phyloP scores from a whole-genome alignment of 2,113 vertebrate genomes.

The Aspiorhynchus laticeps region DNA sequence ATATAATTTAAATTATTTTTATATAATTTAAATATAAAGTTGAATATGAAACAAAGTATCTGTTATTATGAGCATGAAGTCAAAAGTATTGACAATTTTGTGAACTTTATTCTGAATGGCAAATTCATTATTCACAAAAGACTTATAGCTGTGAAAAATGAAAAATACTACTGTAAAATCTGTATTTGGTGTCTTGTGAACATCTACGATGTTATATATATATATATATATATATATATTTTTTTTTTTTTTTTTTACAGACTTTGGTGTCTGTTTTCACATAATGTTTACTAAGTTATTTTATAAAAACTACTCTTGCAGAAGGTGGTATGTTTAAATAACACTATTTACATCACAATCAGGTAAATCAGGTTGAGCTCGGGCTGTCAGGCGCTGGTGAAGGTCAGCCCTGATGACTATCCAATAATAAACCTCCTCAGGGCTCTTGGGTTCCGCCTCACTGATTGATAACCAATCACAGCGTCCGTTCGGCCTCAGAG shows the following conservation, averaged over 20 bases:
- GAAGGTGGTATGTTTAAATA: not conserved
- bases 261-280: not conserved
- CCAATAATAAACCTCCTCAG: conserved; percentile 39
- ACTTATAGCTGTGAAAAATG: too few relatives aligned
- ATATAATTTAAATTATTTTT: not conserved
- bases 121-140: not conserved
- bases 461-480: conserved; percentile 52
- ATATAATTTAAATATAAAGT: not conserved
- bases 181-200: not conserved
- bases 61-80: not conserved
- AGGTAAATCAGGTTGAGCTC: not conserved
- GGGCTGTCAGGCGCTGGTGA: not conserved
- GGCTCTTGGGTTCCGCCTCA: conserved; percentile 25
- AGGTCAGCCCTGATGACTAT: conserved; percentile 40
- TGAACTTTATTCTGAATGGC: not conserved
- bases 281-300: not conserved
- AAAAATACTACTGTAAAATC: not conserved
- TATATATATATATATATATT: too few relatives aligned
- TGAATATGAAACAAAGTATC: not conserved
- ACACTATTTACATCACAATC: conserved; percentile 22
- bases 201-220: too few relatives aligned
- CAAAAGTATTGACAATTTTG: not conserved
- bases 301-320: not conserved
- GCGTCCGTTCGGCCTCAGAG: conserved; percentile 1
- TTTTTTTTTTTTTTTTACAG: too few relatives aligned